Evolutionary conservation across 2,113 vertebrate genomes (phyloP).

Genomic region (Dipodomys spectabilis): DNA sequence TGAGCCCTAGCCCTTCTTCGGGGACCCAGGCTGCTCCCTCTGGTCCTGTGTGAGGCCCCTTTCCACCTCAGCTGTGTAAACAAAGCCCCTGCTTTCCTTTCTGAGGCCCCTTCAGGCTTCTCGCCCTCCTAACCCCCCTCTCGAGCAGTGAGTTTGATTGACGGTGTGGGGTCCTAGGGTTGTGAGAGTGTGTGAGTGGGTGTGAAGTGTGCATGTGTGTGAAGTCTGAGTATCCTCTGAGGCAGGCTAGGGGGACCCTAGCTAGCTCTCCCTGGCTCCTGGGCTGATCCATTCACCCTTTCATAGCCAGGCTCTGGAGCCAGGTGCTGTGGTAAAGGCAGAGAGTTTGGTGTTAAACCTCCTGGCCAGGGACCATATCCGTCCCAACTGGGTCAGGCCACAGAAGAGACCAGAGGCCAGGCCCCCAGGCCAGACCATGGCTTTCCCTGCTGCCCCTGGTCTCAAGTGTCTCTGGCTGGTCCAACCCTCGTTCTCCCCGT

Average conservation of each 20-base stretch:
- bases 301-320: background rate
- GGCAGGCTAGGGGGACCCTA: background rate
- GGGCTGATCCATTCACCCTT: background rate
- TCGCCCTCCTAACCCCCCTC: background rate
- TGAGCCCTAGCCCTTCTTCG: background rate
- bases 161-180: background rate
- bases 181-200: background rate
- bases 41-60: background rate
- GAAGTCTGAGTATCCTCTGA: background rate
- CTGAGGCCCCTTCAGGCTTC: background rate
- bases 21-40: background rate
- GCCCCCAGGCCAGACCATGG: background rate
- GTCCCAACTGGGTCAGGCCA: background rate
- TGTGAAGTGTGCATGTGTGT: background rate
- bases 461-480: background rate
- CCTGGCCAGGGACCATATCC: background rate
- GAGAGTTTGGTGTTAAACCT: background rate
- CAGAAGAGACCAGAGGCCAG: background rate
- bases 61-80: conserved; percentile 66
- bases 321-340: background rate
- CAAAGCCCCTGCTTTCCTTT: conserved; percentile 26
- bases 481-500: background rate
- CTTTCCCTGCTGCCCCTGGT: background rate
- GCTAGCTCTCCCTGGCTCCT: background rate
- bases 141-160: background rate